Conservation (phyloP, 2,113 vertebrate genomes). For the Brevimyrus niger region DNA sequence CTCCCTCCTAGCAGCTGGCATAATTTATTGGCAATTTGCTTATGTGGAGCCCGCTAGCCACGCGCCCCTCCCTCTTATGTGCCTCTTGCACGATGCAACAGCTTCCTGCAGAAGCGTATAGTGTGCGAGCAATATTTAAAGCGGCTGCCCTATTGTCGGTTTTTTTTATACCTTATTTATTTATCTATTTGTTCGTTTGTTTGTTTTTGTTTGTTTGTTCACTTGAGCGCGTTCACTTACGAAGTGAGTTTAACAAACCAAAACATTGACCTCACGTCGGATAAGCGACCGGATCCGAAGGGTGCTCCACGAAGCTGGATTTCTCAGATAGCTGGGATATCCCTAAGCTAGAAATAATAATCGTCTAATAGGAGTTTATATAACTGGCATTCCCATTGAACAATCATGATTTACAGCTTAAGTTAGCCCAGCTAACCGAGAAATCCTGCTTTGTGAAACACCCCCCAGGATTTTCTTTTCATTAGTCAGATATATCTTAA, state of each 20-base stretch:
- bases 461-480: neutral
- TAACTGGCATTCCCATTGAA: neutral
- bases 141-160: neutral
- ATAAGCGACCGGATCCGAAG: neutral
- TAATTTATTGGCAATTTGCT: constrained; percentile 48
- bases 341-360: neutral
- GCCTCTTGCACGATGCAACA: constrained; percentile 23
- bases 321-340: neutral
- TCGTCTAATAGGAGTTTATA: neutral
- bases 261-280: neutral
- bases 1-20: constrained; percentile 30
- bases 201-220: neutral
- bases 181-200: neutral
- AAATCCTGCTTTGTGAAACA: neutral
- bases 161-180: neutral
- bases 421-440: neutral
- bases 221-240: neutral
- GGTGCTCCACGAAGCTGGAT: neutral
- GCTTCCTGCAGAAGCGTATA: neutral
- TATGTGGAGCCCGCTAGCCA: constrained; percentile 36
- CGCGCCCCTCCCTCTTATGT: constrained; percentile 20
- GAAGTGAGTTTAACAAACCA: neutral
- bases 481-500: neutral
- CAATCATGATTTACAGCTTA: neutral
- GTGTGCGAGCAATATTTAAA: neutral